Conservation (phyloP, 2,113 vertebrate species). For the Pedetes capensis region DNA sequence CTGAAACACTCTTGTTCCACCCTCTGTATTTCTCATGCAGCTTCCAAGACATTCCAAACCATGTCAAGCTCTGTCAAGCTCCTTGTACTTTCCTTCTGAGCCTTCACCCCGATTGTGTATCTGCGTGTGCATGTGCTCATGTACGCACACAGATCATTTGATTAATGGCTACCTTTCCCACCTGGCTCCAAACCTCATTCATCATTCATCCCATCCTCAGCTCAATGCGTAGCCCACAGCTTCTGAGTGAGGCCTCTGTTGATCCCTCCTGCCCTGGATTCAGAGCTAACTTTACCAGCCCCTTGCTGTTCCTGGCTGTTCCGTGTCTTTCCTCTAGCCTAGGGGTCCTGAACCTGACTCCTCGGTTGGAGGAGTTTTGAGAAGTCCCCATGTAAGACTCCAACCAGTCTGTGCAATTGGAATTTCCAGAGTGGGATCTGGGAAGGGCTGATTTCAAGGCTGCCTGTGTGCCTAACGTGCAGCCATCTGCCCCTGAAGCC, state of each 20-base stretch:
- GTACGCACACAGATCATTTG: neutral
- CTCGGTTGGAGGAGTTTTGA: neutral
- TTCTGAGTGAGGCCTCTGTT: neutral
- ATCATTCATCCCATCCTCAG: too few species aligned
- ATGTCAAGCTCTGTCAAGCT: neutral
- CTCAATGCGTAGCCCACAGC: neutral
- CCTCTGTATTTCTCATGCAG: neutral
- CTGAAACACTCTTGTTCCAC: neutral
- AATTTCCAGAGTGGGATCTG: neutral
- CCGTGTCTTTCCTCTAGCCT: neutral
- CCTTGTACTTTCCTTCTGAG: neutral
- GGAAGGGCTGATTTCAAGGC: neutral
- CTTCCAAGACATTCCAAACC: neutral
- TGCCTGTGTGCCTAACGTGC: neutral
- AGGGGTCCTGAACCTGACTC: neutral
- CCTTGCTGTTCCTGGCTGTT: neutral
- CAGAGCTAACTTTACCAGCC: too few species aligned
- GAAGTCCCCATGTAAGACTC: neutral
- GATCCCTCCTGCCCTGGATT: neutral
- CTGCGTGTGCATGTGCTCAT: too few species aligned
- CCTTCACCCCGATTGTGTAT: neutral
- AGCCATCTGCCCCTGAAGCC: rapidly evolving
- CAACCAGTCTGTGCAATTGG: neutral
- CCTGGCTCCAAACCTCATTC: neutral
- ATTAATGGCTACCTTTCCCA: neutral